These are phyloP conservation scores for Cyrtonyx montezumae DNA, from an alignment of 2,113 vertebrate species.

Conservation along the genomic window DNA sequence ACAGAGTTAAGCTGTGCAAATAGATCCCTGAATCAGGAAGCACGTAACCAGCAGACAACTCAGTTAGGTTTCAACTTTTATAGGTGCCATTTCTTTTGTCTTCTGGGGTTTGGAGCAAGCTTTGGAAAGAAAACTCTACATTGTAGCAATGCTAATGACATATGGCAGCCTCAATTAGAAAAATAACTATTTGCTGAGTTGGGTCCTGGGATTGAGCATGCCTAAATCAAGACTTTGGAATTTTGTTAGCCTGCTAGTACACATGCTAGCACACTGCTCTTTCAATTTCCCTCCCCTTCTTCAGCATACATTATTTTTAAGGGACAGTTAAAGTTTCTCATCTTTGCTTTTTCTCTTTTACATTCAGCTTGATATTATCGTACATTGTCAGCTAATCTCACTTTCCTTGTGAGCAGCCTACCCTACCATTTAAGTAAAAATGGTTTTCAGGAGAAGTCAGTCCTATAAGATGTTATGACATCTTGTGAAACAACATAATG, in stretches of 20 bases:
- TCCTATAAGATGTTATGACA: slow-evolving; percentile 48
- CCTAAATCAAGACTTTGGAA: neutral
- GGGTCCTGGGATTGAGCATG: neutral
- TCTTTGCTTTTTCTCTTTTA: neutral
- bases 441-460: slow-evolving; percentile 35
- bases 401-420: neutral
- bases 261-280: neutral
- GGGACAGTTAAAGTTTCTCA: neutral
- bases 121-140: slow-evolving; percentile 21
- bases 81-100: neutral
- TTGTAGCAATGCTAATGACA: neutral
- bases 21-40: neutral
- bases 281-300: neutral
- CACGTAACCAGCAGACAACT: slow-evolving; percentile 29
- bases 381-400: neutral
- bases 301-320: neutral
- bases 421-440: slow-evolving; percentile 43
- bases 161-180: neutral
- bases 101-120: neutral
- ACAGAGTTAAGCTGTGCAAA: slow-evolving; percentile 23
- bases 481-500: slow-evolving; percentile 56
- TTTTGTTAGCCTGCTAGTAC: neutral
- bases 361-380: neutral
- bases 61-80: slow-evolving; percentile 5
- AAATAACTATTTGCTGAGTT: neutral